phyloP scores from a whole-genome alignment of 2,888 invertebrate species.

The Alsophila aescularia region DNA sequence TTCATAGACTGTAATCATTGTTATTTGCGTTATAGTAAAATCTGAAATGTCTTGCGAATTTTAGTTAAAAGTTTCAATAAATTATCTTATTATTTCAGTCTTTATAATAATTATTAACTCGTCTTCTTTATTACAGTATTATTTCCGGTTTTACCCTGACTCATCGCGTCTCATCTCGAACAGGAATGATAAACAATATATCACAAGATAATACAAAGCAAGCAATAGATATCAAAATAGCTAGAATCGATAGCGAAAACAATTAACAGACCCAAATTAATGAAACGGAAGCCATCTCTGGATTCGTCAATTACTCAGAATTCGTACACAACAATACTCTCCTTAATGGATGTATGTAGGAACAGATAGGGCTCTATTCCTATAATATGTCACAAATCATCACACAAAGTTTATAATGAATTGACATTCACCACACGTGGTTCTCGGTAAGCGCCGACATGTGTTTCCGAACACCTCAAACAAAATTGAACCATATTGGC shows the following conservation, averaged over 20 bases:
- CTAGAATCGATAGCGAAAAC: conserved; percentile 53
- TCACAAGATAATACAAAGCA: conserved; percentile 8
- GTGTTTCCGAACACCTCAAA: conserved; percentile 41
- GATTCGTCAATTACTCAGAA: conserved; percentile 78
- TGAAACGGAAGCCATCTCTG: conserved; percentile 60
- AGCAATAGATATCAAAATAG: conserved; percentile 32
- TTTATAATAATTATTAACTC: neutral
- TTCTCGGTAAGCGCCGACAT: conserved; percentile 50
- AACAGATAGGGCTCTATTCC: conserved; percentile 77
- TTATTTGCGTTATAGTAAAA: conserved; percentile 2
- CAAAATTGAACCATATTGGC: conserved; percentile 42
- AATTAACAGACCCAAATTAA: conserved; percentile 60
- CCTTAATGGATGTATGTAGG: conserved; percentile 66
- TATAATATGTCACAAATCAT: conserved; percentile 83
- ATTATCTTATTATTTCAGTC: neutral
- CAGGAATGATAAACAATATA: conserved; percentile 5
- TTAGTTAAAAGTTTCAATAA: neutral
- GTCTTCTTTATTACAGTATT: neutral
- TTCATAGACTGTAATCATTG: neutral
- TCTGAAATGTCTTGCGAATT: neutral
- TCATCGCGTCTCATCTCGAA: neutral
- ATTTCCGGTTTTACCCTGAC: neutral
- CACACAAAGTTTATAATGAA: conserved; percentile 83
- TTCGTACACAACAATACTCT: conserved; percentile 65
- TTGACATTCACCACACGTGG: conserved; percentile 83